Conservation (phyloP, 2,113 vertebrate genomes). For the Planiliza haematocheilus region DNA sequence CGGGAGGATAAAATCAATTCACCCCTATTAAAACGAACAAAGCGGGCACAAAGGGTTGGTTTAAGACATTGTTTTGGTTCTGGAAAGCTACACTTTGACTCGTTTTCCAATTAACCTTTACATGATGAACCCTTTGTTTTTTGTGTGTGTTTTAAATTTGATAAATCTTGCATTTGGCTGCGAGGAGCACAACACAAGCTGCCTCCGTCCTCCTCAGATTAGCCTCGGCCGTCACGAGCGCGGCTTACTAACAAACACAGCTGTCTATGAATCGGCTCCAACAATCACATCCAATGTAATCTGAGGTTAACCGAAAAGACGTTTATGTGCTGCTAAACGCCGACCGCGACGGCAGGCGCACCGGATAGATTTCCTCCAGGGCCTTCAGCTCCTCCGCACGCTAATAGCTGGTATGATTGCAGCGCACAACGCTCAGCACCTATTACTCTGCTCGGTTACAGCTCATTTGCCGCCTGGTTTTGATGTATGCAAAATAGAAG, state of each 20-base stretch:
- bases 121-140: constrained; percentile 17
- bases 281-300: constrained; percentile 58
- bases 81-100: constrained; percentile 31
- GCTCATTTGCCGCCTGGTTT: constrained; percentile 22
- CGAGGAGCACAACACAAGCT: constrained; percentile 13
- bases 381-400: constrained; percentile 16
- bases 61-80: constrained; percentile 24
- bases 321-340: constrained; percentile 41
- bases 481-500: neutral
- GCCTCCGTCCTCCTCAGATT: constrained; percentile 24
- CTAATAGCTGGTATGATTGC: constrained; percentile 55
- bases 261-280: constrained; percentile 53
- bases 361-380: constrained; percentile 38
- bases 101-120: constrained; percentile 72
- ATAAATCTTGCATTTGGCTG: constrained; percentile 22
- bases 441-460: constrained; percentile 41
- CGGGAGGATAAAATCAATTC: constrained; percentile 54
- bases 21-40: constrained; percentile 63
- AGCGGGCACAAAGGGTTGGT: constrained; percentile 45
- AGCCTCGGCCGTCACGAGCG: constrained; percentile 37
- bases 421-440: constrained; percentile 30
- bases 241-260: constrained; percentile 59
- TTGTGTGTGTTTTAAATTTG: neutral
- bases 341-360: constrained; percentile 31
- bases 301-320: constrained; percentile 74